phyloP scores from a whole-genome alignment of 2,888 invertebrate genomes.

The Rhingia campestris region DNA sequence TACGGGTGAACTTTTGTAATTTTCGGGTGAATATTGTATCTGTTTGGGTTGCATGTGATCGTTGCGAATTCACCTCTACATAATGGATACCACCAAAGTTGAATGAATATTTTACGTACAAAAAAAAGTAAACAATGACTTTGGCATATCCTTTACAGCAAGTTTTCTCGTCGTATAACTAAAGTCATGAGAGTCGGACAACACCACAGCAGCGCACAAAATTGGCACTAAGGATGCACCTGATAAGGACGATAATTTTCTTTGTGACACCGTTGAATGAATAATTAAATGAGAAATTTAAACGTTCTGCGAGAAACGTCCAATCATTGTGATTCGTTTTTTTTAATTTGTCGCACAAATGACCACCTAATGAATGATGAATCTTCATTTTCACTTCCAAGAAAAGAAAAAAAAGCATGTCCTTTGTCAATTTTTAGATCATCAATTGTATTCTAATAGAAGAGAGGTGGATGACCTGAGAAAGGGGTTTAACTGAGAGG shows the following conservation, averaged over 20 bases:
- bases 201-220: slow-evolving; percentile 51
- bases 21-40: slow-evolving; percentile 31
- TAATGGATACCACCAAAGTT: slow-evolving; percentile 9
- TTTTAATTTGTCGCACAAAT: slow-evolving; percentile 60
- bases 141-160: slow-evolving; percentile 4
- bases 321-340: slow-evolving; percentile 69
- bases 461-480: too few relatives aligned
- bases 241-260: slow-evolving; percentile 3
- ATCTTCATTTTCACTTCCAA: slow-evolving; percentile 45
- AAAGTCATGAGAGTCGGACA: slow-evolving; percentile 37
- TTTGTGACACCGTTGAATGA: slow-evolving; percentile 23
- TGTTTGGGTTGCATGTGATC: slow-evolving; percentile 40
- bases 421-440: slow-evolving; percentile 57
- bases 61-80: slow-evolving; percentile 5
- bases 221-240: slow-evolving; percentile 51
- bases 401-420: slow-evolving; percentile 11
- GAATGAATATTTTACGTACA: slow-evolving; percentile 8
- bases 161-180: slow-evolving; percentile 39
- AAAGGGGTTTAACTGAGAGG: too few relatives aligned
- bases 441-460: slow-evolving; percentile 62
- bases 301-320: slow-evolving; percentile 31
- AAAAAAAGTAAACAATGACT: slow-evolving; percentile 17
- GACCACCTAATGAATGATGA: slow-evolving; percentile 41
- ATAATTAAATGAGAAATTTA: slow-evolving; percentile 35
- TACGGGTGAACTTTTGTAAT: slow-evolving; percentile 50